Conservation (phyloP, 1,140 invertebrate genomes). For the Drosophila athabasca region DNA sequence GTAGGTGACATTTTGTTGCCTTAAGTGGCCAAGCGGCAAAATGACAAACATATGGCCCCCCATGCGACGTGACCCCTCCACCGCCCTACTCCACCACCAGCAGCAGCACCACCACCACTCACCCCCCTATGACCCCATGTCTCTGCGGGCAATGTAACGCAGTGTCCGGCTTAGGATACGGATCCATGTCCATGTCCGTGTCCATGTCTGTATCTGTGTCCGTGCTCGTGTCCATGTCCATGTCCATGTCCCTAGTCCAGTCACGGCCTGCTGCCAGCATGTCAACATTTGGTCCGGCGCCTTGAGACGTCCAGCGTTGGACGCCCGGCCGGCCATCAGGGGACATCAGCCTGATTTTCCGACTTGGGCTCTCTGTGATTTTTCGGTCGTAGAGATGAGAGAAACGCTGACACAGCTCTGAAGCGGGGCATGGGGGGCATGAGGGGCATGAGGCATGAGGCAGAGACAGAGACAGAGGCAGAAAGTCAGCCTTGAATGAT, state of each 20-base stretch:
- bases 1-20: constrained; percentile 49
- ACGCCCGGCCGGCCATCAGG: constrained; percentile 12
- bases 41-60: constrained; percentile 70
- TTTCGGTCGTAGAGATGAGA: constrained; percentile 57
- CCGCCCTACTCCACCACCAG: no score
- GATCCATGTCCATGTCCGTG: constrained; percentile 43
- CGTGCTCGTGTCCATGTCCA: constrained; percentile 1
- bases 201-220: constrained; percentile 13
- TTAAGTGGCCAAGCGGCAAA: constrained; percentile 71
- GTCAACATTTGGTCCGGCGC: constrained; percentile 57
- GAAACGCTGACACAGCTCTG: constrained; percentile 48
- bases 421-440: not conserved
- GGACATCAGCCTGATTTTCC: constrained; percentile 72
- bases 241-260: constrained; percentile 44
- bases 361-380: constrained; percentile 68
- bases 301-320: constrained; percentile 41
- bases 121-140: not conserved
- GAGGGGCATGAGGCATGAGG: no score
- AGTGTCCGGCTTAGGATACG: constrained; percentile 35
- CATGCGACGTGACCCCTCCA: constrained; percentile 34
- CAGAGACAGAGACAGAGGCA: not conserved
- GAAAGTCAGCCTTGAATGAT: constrained; percentile 26
- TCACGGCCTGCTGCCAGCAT: constrained; percentile 60
- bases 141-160: constrained; percentile 22
- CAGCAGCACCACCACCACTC: not conserved